Evolutionary conservation across 2,888 invertebrate species (phyloP).

Genomic region (Euproctis similis): DNA sequence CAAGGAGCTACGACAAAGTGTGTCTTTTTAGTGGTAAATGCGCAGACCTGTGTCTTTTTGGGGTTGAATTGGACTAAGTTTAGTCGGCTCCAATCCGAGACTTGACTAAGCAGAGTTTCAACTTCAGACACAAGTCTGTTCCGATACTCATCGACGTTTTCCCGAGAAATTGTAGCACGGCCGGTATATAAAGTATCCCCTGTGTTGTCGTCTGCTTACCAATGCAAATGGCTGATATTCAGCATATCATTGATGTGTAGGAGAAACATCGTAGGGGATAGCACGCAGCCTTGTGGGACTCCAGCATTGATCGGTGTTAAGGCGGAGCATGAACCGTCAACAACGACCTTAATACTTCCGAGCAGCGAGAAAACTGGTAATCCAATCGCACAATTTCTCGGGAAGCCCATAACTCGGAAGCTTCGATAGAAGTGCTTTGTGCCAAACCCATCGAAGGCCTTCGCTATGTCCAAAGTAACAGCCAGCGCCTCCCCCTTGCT

Average conservation of each 20-base stretch:
- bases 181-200: background rate
- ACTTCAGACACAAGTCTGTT: too few relatives aligned
- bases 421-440: background rate
- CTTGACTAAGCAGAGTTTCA: too few relatives aligned
- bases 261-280: conserved; percentile 3
- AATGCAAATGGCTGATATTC: background rate
- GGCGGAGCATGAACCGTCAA: background rate
- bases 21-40: background rate
- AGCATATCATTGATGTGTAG: conserved; percentile 1
- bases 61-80: conserved; percentile 1
- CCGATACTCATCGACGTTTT: background rate
- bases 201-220: conserved; percentile 1
- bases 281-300: conserved; percentile 2
- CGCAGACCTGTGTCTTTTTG: background rate
- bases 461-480: conserved; percentile 2
- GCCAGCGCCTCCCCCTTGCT: too few relatives aligned
- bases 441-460: conserved; percentile 4
- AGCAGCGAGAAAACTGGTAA: background rate
- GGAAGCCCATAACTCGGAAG: conserved; percentile 3
- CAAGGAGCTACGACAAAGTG: background rate
- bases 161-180: background rate
- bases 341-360: conserved; percentile 1
- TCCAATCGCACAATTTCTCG: background rate
- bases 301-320: background rate
- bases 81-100: too few relatives aligned